Conservation (phyloP, 2,113 vertebrate species). For the Cisticola juncidis region DNA sequence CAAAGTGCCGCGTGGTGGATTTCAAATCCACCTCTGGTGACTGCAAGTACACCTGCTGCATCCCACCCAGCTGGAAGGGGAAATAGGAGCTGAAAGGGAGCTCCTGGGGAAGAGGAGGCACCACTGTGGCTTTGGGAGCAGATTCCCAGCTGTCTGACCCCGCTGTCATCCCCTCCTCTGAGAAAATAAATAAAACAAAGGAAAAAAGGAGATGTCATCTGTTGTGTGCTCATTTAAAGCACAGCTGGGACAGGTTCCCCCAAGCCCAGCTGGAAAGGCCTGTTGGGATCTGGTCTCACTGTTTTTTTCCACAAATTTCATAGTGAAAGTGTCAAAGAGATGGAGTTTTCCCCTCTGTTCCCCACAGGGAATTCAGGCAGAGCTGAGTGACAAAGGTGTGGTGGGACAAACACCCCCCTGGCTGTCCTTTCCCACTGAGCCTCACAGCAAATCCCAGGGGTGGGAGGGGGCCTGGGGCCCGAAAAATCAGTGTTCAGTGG, state of each 20-base stretch:
- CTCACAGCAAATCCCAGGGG: background rate
- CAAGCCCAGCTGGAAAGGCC: background rate
- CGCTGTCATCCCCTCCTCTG: background rate
- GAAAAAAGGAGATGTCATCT: background rate
- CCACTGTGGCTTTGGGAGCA: fast-evolving
- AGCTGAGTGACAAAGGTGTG: background rate
- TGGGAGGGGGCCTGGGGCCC: background rate
- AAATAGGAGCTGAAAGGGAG: background rate
- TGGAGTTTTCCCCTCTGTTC: background rate
- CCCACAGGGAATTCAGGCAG: background rate
- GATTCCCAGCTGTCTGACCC: background rate
- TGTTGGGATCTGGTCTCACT: fast-evolving
- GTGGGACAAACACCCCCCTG: background rate
- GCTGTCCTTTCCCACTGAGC: background rate
- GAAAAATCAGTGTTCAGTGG: background rate
- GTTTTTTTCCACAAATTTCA: background rate
- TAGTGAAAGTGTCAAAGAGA: background rate
- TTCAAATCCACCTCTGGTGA: background rate
- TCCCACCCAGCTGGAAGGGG: background rate
- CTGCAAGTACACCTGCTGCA: slow-evolving; percentile 17
- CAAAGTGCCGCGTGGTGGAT: background rate
- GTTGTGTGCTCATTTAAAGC: background rate
- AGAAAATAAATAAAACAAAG: background rate
- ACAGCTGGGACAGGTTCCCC: background rate
- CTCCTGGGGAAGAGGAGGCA: background rate